Evolutionary conservation across 2,888 invertebrate species (phyloP).

Genomic region (Ptychoptera albimana): DNA sequence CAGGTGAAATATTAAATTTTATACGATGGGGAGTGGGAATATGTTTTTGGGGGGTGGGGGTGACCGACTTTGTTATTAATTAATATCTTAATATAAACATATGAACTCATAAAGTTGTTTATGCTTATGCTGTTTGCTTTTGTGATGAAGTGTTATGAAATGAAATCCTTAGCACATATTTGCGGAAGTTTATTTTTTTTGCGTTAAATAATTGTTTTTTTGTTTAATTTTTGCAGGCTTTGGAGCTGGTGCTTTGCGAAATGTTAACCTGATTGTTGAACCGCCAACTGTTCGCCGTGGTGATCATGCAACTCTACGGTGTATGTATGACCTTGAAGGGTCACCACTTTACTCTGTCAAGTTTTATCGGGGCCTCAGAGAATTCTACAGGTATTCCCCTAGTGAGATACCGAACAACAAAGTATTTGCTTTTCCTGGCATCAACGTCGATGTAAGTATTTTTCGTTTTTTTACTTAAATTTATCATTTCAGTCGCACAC

Average conservation of each 20-base stretch:
- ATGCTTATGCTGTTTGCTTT: too few relatives aligned
- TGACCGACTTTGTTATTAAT: too few relatives aligned
- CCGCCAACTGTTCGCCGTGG: conserved; percentile 53
- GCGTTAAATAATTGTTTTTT: not conserved
- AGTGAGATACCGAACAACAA: conserved; percentile 55
- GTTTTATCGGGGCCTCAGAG: conserved; percentile 70
- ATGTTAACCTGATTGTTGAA: conserved; percentile 53
- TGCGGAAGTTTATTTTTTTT: too few relatives aligned
- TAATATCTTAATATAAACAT: too few relatives aligned
- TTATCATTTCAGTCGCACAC: conserved; percentile 5
- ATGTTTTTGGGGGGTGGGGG: too few relatives aligned
- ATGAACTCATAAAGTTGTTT: too few relatives aligned
- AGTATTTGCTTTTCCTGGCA: conserved; percentile 56
- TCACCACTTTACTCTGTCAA: conserved; percentile 68
- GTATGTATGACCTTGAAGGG: conserved; percentile 61
- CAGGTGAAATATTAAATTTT: too few relatives aligned
- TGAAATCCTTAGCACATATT: too few relatives aligned
- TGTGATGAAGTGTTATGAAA: too few relatives aligned
- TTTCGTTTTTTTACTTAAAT: not conserved
- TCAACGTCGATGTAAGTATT: conserved; percentile 66
- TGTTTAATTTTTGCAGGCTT: conserved; percentile 20
- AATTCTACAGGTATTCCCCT: conserved; percentile 73
- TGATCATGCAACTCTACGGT: conserved; percentile 50
- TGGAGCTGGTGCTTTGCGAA: conserved; percentile 48
- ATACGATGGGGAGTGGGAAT: too few relatives aligned